These are phyloP conservation scores for Nasonia giraulti DNA, from an alignment of 1,140 invertebrate genomes.

Conservation along the genomic window DNA sequence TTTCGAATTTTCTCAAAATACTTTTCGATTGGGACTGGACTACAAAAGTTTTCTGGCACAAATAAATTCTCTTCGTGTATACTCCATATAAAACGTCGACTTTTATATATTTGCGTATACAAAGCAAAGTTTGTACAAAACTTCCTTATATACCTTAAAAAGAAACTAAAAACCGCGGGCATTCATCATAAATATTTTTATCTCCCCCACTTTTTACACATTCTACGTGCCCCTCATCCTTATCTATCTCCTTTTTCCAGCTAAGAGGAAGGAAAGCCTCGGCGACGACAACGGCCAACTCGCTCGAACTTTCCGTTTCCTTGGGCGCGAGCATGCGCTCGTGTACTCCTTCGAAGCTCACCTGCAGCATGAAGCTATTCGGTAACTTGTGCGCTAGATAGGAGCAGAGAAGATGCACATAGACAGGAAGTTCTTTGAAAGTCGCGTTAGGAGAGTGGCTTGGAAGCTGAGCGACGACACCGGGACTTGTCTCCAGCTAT, in stretches of 20 bases:
- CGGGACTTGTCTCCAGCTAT: constrained; percentile 45
- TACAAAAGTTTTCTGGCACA: not conserved
- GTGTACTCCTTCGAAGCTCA: constrained; percentile 28
- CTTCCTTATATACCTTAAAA: constrained; percentile 9
- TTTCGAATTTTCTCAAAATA: not conserved
- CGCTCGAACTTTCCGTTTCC: constrained; percentile 34
- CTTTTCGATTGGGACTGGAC: not conserved
- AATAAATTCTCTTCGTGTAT: not conserved
- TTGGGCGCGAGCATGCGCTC: not conserved
- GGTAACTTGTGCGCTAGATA: constrained; percentile 39
- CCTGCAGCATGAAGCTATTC: constrained; percentile 47
- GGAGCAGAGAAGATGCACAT: not conserved
- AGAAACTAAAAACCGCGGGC: constrained; percentile 11
- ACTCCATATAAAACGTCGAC: not conserved
- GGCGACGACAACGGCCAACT: constrained; percentile 10
- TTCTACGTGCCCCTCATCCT: constrained; percentile 24
- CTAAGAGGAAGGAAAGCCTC: constrained; percentile 12
- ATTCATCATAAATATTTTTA: constrained; percentile 38
- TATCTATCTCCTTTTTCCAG: constrained; percentile 17
- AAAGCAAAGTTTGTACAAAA: not conserved
- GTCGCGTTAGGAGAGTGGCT: constrained; percentile 53
- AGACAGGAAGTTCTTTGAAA: constrained; percentile 29
- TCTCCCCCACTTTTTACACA: constrained; percentile 31
- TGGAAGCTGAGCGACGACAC: constrained; percentile 19
- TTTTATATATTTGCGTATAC: not conserved